Percentiles rank a stretch among this genome's conserved stretches.
These are phyloP conservation scores for Scolopax mira DNA, from an alignment of 2,113 vertebrate genomes.

Conservation along the genomic window DNA sequence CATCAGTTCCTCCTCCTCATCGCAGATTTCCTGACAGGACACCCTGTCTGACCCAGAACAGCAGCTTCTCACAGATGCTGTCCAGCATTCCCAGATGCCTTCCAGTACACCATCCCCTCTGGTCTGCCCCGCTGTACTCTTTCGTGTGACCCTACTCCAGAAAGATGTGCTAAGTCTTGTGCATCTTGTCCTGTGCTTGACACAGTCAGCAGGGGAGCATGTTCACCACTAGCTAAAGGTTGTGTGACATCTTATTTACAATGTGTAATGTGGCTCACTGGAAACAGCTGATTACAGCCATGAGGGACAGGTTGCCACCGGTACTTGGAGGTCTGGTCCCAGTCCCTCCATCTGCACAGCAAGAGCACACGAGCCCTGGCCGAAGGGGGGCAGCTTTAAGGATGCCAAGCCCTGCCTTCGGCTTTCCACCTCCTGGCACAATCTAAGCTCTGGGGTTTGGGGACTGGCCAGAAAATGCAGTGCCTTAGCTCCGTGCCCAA, in stretches of 20 bases:
- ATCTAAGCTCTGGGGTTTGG: not conserved
- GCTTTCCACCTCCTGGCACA: not conserved
- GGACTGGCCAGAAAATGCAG: not conserved
- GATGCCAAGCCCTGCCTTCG: not conserved
- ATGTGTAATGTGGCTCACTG: not conserved
- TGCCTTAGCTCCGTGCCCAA: not conserved
- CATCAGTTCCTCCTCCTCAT: not conserved
- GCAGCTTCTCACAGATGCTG: not conserved
- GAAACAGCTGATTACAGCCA: not conserved
- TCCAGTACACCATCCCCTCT: not conserved
- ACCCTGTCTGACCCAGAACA: not conserved
- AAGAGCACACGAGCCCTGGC: accelerated
- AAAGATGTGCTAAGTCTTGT: not conserved
- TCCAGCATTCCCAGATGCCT: not conserved
- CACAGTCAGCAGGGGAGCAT: not conserved
- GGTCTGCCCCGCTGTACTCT: accelerated
- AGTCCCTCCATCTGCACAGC: not conserved
- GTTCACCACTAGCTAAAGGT: not conserved
- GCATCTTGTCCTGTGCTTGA: not conserved
- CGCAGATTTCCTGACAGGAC: not conserved
- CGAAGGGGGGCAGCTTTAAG: not conserved
- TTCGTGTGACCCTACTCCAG: not conserved
- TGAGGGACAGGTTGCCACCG: accelerated
- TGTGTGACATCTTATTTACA: not conserved
- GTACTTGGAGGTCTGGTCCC: not conserved